Base-by-base conservation (phyloP, 1,140 invertebrate genomes). In the Ips nitidus region DNA sequence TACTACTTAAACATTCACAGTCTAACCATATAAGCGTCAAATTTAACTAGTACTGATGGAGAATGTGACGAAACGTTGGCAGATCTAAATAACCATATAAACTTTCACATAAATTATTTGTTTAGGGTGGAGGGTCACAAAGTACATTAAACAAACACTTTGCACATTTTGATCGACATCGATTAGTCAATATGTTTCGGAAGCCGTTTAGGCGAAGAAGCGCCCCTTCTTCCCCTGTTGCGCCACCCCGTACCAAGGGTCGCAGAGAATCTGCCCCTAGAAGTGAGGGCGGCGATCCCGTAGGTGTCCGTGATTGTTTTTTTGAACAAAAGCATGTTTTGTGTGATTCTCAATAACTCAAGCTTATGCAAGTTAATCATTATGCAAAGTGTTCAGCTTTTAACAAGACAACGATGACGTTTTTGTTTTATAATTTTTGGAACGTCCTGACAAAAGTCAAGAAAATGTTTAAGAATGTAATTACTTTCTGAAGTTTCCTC, bases 191-290 rank as follows among this genome's bases (percentile, higher is more conserved):
- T 77, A 80, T 87, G 60, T 82, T 89, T 53, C 81, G 84, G 64
- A 85, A 86, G 74, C 88, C 87, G 8, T 89, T 90, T 77, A 82
- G 85, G 66, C 84, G 87, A 76, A 88, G 88, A 80, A 88, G 87
- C 4, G 86, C 83, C 7, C 87, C 88, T 0, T 86, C 85, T 53
- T 88, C 87, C 45, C 86, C 87, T 1, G 81, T 85, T 59, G 76
- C 63, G 73, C 85, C 72, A 78, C 85, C 67, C 75, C 82, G 71
- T 81, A 84, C 78, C 39, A 78, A 73, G 57, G 76, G 70, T 79
- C 80, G 57, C 78, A 80, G 75, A 71, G 84, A 75, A 81, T 85
- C 78, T 79, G 82, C 80, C 42, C 59, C 79, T 7, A 73, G 73
- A 41, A 80, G 78, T 61, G 79, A 80, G 70, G 77, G 78, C 39